Conservation (phyloP, 2,797 vertebrate species). For the Enteromius afrohamiltoni region DNA sequence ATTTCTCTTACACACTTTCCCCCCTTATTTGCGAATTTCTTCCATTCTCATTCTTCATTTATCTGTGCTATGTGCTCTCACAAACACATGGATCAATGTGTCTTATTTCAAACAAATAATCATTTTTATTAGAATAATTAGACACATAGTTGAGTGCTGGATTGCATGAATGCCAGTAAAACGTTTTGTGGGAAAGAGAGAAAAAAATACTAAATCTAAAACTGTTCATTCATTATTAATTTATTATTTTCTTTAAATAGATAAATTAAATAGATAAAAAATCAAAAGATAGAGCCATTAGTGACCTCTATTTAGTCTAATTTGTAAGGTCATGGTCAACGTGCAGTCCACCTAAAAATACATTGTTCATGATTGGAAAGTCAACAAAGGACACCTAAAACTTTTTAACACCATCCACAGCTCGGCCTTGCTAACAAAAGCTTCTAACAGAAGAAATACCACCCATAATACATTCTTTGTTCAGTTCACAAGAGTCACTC, state of each 20-base stretch:
- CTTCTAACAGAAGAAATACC: neutral
- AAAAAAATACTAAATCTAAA: neutral
- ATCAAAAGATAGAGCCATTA: neutral
- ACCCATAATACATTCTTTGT: conserved; percentile 19
- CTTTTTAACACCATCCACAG: neutral
- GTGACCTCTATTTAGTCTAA: neutral
- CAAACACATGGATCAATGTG: neutral
- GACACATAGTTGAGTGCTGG: neutral
- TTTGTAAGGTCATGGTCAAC: neutral
- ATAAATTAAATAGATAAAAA: neutral
- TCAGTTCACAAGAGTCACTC: neutral
- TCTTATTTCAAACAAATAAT: conserved; percentile 6
- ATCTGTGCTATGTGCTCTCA: conserved; percentile 5
- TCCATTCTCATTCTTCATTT: neutral
- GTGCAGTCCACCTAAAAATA: neutral
- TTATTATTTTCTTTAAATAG: neutral
- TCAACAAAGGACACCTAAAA: neutral
- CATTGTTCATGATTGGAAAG: neutral
- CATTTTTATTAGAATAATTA: neutral
- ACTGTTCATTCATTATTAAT: neutral
- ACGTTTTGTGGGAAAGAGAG: neutral
- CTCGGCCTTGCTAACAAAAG: conserved; percentile 11
- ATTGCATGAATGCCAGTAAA: neutral
- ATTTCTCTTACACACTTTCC: neutral
- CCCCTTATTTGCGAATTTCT: neutral